Conservation (phyloP, 2,797 vertebrate species). For the Microctenopoma lineatum region DNA sequence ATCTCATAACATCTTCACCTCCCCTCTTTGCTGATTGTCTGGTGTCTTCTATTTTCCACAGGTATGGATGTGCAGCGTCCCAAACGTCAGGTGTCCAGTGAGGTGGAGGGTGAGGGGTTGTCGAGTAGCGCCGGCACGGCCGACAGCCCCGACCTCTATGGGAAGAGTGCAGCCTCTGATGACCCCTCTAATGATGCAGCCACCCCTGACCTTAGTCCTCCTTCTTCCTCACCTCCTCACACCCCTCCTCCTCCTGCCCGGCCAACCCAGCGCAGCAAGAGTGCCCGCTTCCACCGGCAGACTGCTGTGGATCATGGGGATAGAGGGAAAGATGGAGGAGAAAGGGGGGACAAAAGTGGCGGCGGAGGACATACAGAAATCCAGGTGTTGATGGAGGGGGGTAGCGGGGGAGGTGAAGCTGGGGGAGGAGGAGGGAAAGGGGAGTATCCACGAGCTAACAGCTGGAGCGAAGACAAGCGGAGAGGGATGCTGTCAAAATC, state of each 20-base stretch:
- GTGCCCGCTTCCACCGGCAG: slow-evolving; percentile 92
- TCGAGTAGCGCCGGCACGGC: slow-evolving; percentile 91
- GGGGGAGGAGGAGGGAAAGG: slow-evolving; percentile 75
- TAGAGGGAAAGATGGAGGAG: slow-evolving; percentile 81
- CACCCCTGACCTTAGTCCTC: slow-evolving; percentile 91
- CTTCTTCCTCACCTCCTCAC: slow-evolving; percentile 88
- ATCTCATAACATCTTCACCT: too few relatives aligned
- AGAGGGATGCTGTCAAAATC: slow-evolving; percentile 73
- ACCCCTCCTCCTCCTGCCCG: slow-evolving; percentile 77
- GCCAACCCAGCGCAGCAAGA: slow-evolving; percentile 85
- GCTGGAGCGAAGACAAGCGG: slow-evolving; percentile 89
- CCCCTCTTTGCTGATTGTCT: background rate
- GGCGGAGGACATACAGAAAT: slow-evolving; percentile 86
- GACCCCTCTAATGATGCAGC: slow-evolving; percentile 89
- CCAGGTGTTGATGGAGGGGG: slow-evolving; percentile 93
- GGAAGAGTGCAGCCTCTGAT: slow-evolving; percentile 88
- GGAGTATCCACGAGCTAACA: slow-evolving; percentile 87
- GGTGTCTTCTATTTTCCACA: slow-evolving; percentile 59
- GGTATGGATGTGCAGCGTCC: slow-evolving; percentile 95
- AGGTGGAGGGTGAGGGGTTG: slow-evolving; percentile 90
- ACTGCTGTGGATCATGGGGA: slow-evolving; percentile 90
- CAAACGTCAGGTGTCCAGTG: slow-evolving; percentile 91
- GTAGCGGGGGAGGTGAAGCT: slow-evolving; percentile 66
- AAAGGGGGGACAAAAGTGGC: slow-evolving; percentile 71
- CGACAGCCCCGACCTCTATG: slow-evolving; percentile 95